These are phyloP conservation scores for Lophura nycthemera DNA, from an alignment of 2,113 vertebrate genomes.

Conservation along the genomic window DNA sequence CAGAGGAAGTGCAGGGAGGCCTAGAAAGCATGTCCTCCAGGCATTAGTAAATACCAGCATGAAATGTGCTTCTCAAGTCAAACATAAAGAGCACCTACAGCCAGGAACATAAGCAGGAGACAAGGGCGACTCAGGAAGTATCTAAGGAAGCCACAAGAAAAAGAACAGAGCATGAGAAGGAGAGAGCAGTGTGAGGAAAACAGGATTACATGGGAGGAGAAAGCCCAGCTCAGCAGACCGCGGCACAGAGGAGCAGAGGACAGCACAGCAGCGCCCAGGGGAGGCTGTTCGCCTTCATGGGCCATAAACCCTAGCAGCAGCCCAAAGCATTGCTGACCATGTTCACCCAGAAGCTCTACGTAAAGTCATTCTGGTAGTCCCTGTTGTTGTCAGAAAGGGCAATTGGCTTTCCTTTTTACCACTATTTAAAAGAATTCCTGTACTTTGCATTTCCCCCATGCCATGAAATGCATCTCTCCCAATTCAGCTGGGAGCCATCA, in stretches of 20 bases:
- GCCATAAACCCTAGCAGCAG: not conserved
- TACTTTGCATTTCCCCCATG: not conserved
- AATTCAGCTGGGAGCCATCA: not conserved
- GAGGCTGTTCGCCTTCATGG: not conserved
- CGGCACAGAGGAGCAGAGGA: not conserved
- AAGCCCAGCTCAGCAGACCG: not conserved
- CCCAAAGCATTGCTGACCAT: not conserved
- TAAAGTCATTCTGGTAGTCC: not conserved
- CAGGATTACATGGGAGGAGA: fast-evolving
- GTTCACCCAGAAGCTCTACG: not conserved
- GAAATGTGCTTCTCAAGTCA: not conserved
- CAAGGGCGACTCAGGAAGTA: not conserved
- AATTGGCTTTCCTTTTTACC: not conserved
- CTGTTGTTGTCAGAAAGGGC: not conserved
- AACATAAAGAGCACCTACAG: not conserved
- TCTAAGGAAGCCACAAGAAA: not conserved
- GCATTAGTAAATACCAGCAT: not conserved
- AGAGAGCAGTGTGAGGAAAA: not conserved
- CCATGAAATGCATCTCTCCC: not conserved
- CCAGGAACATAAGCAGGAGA: not conserved
- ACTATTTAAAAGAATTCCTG: not conserved
- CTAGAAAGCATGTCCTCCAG: not conserved
- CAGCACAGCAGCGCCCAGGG: not conserved
- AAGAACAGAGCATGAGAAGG: not conserved
- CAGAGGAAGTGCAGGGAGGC: not conserved